Base-by-base conservation (phyloP, 2,888 invertebrate species). In the Chaetogeoica ovagalla region DNA sequence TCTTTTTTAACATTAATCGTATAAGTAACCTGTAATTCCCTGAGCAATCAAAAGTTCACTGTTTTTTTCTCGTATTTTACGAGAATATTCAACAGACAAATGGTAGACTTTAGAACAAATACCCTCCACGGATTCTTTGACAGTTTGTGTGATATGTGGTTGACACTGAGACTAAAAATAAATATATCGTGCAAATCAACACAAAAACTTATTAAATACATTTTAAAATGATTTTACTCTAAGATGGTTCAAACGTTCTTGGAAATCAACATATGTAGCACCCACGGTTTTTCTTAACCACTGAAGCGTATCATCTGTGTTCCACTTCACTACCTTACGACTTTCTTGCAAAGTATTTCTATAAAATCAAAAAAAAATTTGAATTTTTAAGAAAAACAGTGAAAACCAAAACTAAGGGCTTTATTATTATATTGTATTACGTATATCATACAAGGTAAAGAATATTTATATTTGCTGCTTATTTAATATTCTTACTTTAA, bases 251-350 rank as follows among this genome's bases (percentile, higher is more conserved):
- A 98, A 87, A 84, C 97, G 90, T 83, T 90, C 94, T 88, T 94
- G 93, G 86, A 96, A 96, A 87, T 96, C 96, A 87, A 96, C 96
- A 86, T 96, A 96, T 3, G 95, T 95, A 17, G 97, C 96, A 77
- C 96, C 96, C 52, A 95, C 93, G 15, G 97, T 96, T 85, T 94
- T 91, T 85, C 97, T 90, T 72, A 98, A 87, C 97, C 97, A 98
- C 84, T 95, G 94, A 87, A 98, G 97, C 39, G 97, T 97, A 84
- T 98, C 97, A 85, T 98, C 97, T 0, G 96, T 97, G 88, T 97
- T 97, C 98, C 98, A 98, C 86, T 97, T 98, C 0, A 98, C 97
- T 19, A 97, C 94, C 88, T 98, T 98, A 83, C 98, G 90, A 85
- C 97, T 96, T 86, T 97, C 97, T 0, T 96, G 91, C 43, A 95